These are phyloP conservation scores for Sipha flava DNA, from an alignment of 1,140 invertebrate genomes.

Conservation along the genomic window DNA sequence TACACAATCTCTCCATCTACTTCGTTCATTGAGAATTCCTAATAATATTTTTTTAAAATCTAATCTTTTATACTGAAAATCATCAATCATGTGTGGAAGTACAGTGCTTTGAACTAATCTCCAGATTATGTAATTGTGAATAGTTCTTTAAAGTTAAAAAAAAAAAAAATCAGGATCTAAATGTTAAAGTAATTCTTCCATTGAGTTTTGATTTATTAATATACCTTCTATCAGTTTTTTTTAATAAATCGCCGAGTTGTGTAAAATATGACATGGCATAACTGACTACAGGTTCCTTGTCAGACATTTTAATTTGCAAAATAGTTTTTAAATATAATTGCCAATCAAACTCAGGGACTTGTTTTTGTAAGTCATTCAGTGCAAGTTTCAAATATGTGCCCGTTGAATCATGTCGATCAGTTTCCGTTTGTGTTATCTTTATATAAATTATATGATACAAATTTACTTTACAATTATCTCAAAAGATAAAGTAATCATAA, in stretches of 20 bases:
- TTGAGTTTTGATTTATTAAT: neutral
- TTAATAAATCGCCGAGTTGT: conserved; percentile 65
- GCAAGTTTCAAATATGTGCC: conserved; percentile 64
- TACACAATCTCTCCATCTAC: conserved; percentile 72
- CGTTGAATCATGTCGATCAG: conserved; percentile 72
- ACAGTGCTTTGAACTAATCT: conserved; percentile 62
- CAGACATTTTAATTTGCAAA: conserved; percentile 53
- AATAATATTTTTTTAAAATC: conserved; percentile 73
- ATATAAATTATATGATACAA: conserved; percentile 20
- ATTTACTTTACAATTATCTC: neutral
- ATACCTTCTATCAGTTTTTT: conserved; percentile 58
- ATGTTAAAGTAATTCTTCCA: too few relatives aligned
- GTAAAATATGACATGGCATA: conserved; percentile 71
- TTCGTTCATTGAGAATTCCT: conserved; percentile 65
- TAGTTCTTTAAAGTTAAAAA: conserved; percentile 51
- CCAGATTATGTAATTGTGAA: conserved; percentile 81
- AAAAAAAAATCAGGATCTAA: conserved; percentile 6
- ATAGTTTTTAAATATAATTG: conserved; percentile 62
- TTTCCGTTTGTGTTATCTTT: conserved; percentile 65
- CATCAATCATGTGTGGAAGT: conserved; percentile 71
- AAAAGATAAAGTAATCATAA: neutral
- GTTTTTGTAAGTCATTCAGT: conserved; percentile 53
- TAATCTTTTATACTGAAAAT: conserved; percentile 64
- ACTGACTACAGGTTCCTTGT: conserved; percentile 64
- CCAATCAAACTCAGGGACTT: conserved; percentile 72